These are phyloP conservation scores for Listronotus oregonensis DNA, from an alignment of 1,140 invertebrate genomes.

Conservation along the genomic window DNA sequence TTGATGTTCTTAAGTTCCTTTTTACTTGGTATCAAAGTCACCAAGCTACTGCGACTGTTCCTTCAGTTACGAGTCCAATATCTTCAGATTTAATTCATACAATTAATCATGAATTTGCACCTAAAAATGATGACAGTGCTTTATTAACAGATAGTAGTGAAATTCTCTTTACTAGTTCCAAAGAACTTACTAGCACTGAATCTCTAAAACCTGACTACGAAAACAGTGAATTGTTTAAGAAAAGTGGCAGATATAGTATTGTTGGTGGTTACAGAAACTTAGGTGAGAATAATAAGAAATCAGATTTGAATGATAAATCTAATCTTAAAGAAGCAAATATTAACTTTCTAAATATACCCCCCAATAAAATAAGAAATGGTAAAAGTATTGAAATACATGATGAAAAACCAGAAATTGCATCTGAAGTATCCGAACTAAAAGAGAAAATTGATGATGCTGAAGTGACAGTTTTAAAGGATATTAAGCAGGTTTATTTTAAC, in stretches of 20 bases:
- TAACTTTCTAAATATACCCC: not conserved
- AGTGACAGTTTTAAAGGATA: slow-evolving; percentile 4
- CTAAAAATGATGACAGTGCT: slow-evolving; percentile 15
- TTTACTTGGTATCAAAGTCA: slow-evolving; percentile 56
- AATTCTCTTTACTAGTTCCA: slow-evolving; percentile 13
- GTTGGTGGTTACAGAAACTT: slow-evolving; percentile 26
- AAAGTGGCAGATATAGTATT: slow-evolving; percentile 37
- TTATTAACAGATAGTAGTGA: slow-evolving; percentile 15
- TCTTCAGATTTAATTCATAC: slow-evolving; percentile 40
- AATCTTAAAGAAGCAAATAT: not conserved
- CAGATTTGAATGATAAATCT: not conserved
- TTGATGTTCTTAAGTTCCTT: slow-evolving; percentile 58
- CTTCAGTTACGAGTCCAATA: slow-evolving; percentile 42
- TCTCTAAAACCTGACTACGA: slow-evolving; percentile 1
- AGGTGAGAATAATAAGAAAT: not conserved
- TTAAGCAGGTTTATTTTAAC: slow-evolving; percentile 15
- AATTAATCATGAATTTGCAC: slow-evolving; percentile 49
- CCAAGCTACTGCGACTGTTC: slow-evolving; percentile 45
- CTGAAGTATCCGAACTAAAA: not conserved
- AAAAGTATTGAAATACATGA: not conserved
- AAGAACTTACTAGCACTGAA: slow-evolving; percentile 16
- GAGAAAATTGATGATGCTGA: slow-evolving; percentile 24
- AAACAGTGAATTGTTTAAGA: slow-evolving; percentile 33
- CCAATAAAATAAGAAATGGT: not conserved
- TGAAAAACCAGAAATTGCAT: not conserved